Base-by-base conservation (phyloP, 2,113 vertebrate genomes). In the Microcebus tavaratra region DNA sequence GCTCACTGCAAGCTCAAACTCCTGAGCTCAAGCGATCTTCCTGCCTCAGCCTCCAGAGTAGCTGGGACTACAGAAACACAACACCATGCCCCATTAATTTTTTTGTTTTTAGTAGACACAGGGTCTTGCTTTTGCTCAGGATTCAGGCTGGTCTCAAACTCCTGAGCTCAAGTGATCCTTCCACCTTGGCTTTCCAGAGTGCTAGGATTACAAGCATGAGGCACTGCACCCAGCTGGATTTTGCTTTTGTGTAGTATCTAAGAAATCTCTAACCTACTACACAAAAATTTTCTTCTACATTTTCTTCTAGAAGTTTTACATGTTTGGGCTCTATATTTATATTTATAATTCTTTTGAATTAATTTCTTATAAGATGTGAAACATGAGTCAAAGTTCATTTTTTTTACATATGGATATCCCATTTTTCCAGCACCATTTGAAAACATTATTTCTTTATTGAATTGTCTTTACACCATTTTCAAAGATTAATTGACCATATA, bases 341-440 rank as follows among this genome's bases (percentile, higher is more conserved):
- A 34, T 85, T 36, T 75, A 13, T 72, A 92, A 45, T 75, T 5
- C 39, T 67, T 78, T 81, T 65, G 48, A 70, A 61, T 53, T 87
- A 67, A 72, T 50, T 63, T 91, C 95, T 87, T 76, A 63, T 86
- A 86, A 73, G 15, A 73, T 81, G 42, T 27, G 27, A 92, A 86
- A 65, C 10, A 59, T 59, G 8, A 42, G 63, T 55, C 14, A 50
- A 76, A 72, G 3, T 45, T 53, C 12, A 14, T 67, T 68, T 45
- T 68, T 42, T 68, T 75, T 88, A 11, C 6, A 92, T 29, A 67
- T 67, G 36, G 25, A 48, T 42, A 34, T 80, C 20, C 27, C 73
- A 10, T 86, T 93, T 73, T 90, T 36, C 80, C 10, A 65, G 29
- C 48, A 86, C 12, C 17, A 80, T 85, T 88, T 92, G 34, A 82